A percentile compares a stretch with the other conserved stretches of the same genome.
phyloP scores from a whole-genome alignment of 2,888 invertebrate genomes.

The Hyalella azteca region DNA sequence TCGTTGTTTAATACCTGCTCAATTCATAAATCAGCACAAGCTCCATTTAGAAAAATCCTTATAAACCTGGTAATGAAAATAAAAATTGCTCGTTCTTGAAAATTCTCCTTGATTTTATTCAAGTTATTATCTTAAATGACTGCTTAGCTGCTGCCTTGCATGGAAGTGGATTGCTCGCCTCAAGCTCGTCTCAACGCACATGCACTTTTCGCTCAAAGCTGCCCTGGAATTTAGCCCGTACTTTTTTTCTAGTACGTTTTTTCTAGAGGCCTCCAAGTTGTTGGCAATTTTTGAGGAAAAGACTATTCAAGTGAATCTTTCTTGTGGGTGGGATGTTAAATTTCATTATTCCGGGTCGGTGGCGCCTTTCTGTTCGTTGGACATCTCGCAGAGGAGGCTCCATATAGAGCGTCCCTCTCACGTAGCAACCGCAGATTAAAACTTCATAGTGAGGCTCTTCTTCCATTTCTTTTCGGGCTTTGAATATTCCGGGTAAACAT shows the following conservation, averaged over 20 bases:
- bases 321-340: slow-evolving; percentile 21
- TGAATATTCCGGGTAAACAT: slow-evolving; percentile 33
- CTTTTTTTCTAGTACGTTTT: not conserved
- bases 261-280: not conserved
- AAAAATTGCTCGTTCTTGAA: no score
- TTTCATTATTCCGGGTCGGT: slow-evolving; percentile 24
- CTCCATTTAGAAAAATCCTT: no score
- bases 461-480: slow-evolving; percentile 24
- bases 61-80: no score
- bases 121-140: no score
- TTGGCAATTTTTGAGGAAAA: not conserved
- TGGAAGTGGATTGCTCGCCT: no score
- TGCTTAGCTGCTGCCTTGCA: no score
- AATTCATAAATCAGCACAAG: no score
- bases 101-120: no score
- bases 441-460: slow-evolving; percentile 32
- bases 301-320: no score
- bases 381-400: not conserved
- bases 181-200: not conserved
- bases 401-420: slow-evolving; percentile 17
- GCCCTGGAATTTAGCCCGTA: not conserved
- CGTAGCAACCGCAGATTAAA: slow-evolving; percentile 19
- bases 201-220: not conserved
- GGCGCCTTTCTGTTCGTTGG: not conserved
- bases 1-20: no score